phyloP scores from a whole-genome alignment of 2,888 invertebrate genomes.

The Rhaphigaster nebulosa region DNA sequence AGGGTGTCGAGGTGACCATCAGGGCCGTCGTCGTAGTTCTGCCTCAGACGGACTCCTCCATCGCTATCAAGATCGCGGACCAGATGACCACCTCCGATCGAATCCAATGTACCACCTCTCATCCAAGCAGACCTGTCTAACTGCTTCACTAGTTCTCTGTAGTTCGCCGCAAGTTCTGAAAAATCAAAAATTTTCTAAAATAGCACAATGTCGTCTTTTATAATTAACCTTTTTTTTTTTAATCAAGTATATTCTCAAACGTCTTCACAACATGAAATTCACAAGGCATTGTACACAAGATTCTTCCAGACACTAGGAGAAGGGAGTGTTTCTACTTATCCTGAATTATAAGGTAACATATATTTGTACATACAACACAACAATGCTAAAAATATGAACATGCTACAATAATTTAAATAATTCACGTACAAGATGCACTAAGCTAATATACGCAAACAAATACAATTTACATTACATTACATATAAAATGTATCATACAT shows the following conservation, averaged over 20 bases:
- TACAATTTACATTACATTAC: not conserved
- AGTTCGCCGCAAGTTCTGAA: conserved; percentile 10
- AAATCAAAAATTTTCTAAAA: not conserved
- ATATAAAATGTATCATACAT: not conserved
- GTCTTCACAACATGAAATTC: not conserved
- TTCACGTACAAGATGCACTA: not conserved
- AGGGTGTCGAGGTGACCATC: conserved; percentile 2
- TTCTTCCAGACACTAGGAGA: not conserved
- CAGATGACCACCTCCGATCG: conserved; percentile 47
- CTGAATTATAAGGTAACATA: not conserved
- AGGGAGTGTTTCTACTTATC: not conserved
- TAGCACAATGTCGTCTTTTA: not conserved
- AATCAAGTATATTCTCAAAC: not conserved
- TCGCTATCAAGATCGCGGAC: not conserved
- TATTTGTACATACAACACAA: not conserved
- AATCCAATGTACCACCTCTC: conserved; percentile 37
- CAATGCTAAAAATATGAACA: not conserved
- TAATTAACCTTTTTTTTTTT: not conserved
- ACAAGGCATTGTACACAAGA: not conserved
- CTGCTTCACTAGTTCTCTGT: conserved; percentile 35
- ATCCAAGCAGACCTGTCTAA: conserved; percentile 26
- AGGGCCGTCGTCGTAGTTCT: not conserved
- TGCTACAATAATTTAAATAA: not conserved
- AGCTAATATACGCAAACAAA: not conserved
- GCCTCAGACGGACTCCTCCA: not conserved